These are phyloP conservation scores for Lethocerus indicus DNA, from an alignment of 1,140 invertebrate genomes.

Conservation along the genomic window DNA sequence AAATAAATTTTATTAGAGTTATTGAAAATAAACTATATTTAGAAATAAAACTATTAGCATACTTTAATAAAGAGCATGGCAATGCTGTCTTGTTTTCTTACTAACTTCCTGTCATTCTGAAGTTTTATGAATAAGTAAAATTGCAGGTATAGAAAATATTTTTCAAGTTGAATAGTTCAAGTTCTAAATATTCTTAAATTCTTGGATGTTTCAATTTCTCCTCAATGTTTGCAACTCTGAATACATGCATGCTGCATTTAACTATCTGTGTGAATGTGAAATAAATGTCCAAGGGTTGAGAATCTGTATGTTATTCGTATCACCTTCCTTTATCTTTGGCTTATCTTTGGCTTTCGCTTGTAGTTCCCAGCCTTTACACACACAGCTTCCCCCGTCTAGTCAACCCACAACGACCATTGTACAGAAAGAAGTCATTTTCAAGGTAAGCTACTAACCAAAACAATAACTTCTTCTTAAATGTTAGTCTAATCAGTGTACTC, in stretches of 20 bases:
- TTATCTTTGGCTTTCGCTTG: constrained; percentile 10
- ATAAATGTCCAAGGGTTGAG: not conserved
- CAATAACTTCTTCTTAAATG: not conserved
- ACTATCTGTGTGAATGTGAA: not conserved
- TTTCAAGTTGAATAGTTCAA: not conserved
- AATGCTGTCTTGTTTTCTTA: too few species aligned
- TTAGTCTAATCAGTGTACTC: not conserved
- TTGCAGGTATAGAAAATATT: too few species aligned
- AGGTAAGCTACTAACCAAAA: constrained; percentile 9
- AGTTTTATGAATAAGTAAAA: too few species aligned
- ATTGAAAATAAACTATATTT: too few species aligned
- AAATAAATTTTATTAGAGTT: too few species aligned
- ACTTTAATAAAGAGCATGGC: too few species aligned
- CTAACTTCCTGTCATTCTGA: too few species aligned
- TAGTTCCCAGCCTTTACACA: constrained; percentile 13
- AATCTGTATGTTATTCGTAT: too few species aligned
- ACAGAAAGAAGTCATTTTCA: constrained; percentile 9
- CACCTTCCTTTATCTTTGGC: not conserved
- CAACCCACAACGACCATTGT: constrained; percentile 7
- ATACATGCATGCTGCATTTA: not conserved
- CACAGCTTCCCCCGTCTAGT: constrained; percentile 10
- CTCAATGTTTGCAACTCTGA: not conserved
- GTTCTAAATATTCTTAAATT: not conserved
- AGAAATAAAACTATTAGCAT: too few species aligned
- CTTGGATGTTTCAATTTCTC: not conserved